Conservation (phyloP, 2,113 vertebrate species). For the Chaetops frenatus region DNA sequence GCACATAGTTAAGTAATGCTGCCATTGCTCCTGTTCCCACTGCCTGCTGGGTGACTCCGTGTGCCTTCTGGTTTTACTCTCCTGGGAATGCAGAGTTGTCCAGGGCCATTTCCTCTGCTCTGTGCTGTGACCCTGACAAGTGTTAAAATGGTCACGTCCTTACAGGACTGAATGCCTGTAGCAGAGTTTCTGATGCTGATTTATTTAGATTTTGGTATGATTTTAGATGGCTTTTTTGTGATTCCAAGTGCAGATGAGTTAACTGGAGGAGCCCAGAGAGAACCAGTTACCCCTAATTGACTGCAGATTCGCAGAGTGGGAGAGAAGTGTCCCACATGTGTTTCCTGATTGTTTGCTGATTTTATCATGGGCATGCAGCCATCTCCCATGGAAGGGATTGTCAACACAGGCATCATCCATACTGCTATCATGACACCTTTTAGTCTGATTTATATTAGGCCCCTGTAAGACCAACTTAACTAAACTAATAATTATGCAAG, state of each 20-base stretch:
- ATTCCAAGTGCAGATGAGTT: background rate
- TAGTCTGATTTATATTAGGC: background rate
- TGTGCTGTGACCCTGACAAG: background rate
- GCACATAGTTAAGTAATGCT: slow-evolving; percentile 42
- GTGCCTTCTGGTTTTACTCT: background rate
- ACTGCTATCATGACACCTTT: background rate
- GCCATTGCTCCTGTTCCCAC: background rate
- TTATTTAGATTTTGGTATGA: slow-evolving; percentile 2
- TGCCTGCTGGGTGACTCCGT: slow-evolving; percentile 18
- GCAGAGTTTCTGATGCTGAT: slow-evolving; percentile 10
- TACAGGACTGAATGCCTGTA: background rate
- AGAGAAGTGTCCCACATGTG: background rate
- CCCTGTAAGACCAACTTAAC: background rate
- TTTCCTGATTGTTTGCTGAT: background rate
- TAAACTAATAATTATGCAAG: background rate
- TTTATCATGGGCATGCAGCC: background rate
- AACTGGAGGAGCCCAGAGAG: background rate
- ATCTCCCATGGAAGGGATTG: background rate
- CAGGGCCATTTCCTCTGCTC: background rate
- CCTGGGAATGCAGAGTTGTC: background rate
- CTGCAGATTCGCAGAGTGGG: background rate
- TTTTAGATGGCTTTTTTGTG: background rate
- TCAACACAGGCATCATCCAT: background rate
- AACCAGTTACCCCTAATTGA: background rate
- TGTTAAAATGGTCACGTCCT: background rate